A percentile compares a stretch with the other conserved stretches of the same genome.
Conservation (phyloP, 1,140 invertebrate genomes). For the Drosophila tani region DNA sequence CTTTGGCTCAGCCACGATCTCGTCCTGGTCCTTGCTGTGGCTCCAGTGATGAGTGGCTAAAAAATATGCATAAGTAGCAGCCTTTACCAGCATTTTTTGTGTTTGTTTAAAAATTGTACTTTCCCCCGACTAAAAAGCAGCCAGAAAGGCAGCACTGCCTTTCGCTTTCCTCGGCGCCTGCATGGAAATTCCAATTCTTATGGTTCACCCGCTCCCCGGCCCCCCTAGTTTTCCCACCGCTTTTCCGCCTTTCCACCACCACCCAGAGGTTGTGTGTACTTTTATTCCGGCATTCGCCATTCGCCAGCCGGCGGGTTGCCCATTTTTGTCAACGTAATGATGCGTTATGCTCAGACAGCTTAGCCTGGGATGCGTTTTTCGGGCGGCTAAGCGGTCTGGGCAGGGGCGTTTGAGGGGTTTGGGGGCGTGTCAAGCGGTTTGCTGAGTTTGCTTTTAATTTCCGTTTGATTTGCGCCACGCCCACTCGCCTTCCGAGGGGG, state of each 20-base stretch:
- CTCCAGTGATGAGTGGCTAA: slow-evolving; percentile 19
- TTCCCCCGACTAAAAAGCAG: neutral
- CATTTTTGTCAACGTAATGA: slow-evolving; percentile 72
- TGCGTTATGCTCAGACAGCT: slow-evolving; percentile 70
- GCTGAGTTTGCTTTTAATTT: slow-evolving; percentile 61
- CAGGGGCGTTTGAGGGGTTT: neutral
- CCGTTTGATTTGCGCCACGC: slow-evolving; percentile 67
- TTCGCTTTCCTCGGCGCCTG: slow-evolving; percentile 43
- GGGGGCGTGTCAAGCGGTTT: slow-evolving; percentile 37
- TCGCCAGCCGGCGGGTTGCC: slow-evolving; percentile 14
- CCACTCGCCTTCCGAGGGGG: slow-evolving; percentile 20
- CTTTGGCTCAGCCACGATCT: slow-evolving; percentile 27
- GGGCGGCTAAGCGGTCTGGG: too few species aligned
- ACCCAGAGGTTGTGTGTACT: slow-evolving; percentile 16
- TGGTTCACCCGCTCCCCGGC: slow-evolving; percentile 3
- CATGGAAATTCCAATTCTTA: slow-evolving; percentile 62
- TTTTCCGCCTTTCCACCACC: neutral
- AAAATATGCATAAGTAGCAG: neutral
- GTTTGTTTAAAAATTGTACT: neutral
- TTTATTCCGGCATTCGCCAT: slow-evolving; percentile 38
- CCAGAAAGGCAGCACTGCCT: slow-evolving; percentile 14
- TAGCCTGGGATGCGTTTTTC: slow-evolving; percentile 39
- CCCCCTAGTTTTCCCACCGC: neutral
- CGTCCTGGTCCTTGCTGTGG: neutral
- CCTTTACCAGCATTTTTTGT: neutral